These are phyloP conservation scores for Craseonycteris thonglongyai DNA, from an alignment of 2,113 vertebrate genomes.

Conservation along the genomic window DNA sequence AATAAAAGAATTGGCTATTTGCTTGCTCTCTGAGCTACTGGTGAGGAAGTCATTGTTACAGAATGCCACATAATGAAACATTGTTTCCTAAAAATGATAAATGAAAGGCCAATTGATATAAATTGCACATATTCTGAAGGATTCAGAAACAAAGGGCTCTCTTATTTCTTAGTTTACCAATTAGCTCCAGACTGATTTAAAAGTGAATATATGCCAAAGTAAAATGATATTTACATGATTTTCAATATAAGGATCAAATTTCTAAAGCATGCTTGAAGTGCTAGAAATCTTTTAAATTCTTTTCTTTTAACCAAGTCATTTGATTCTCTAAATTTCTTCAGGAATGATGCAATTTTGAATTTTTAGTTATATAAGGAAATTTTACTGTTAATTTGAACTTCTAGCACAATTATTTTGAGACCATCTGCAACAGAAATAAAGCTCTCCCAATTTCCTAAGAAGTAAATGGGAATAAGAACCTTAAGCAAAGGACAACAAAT, in stretches of 20 bases:
- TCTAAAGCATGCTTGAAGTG: background rate
- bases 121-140: background rate
- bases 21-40: background rate
- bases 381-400: background rate
- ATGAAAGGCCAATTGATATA: background rate
- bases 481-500: background rate
- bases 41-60: background rate
- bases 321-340: background rate
- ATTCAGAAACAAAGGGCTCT: background rate
- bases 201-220: background rate
- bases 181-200: background rate
- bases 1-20: background rate
- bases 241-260: background rate
- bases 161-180: conserved; percentile 4
- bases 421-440: background rate
- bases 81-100: background rate
- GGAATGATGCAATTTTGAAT: background rate
- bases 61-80: background rate
- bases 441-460: background rate
- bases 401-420: background rate
- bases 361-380: background rate
- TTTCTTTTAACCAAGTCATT: background rate
- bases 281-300: background rate
- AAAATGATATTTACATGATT: background rate
- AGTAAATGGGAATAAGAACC: background rate